These are phyloP conservation scores for Phortica okadai DNA, from an alignment of 2,888 invertebrate genomes.

Conservation along the genomic window DNA sequence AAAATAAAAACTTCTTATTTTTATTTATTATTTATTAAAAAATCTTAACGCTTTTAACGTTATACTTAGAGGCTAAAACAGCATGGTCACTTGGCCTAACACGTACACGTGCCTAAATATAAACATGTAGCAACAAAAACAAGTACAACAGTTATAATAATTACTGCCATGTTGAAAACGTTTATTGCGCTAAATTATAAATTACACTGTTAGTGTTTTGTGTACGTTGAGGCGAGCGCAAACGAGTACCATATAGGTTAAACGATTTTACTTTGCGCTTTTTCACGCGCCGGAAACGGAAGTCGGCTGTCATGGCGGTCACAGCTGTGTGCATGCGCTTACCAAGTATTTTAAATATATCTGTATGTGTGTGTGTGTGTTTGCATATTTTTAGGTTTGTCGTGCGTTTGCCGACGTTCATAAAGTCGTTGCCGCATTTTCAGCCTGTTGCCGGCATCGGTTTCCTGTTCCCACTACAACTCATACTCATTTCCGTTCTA, in stretches of 20 bases:
- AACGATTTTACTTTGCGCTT: slow-evolving; percentile 46
- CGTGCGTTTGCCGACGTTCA: not conserved
- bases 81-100: slow-evolving; percentile 58
- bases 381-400: slow-evolving; percentile 2
- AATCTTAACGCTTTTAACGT: slow-evolving; percentile 10
- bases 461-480: slow-evolving; percentile 10
- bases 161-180: slow-evolving; percentile 50
- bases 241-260: slow-evolving; percentile 43
- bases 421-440: slow-evolving; percentile 2
- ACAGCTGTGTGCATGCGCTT: slow-evolving; percentile 40
- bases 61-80: slow-evolving; percentile 34
- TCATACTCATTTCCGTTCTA: not conserved
- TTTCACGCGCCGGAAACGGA: slow-evolving; percentile 53
- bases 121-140: not conserved
- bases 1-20: no score
- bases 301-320: slow-evolving; percentile 58
- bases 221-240: not conserved
- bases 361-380: slow-evolving; percentile 24
- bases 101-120: not conserved
- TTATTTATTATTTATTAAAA: no score
- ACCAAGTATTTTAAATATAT: not conserved
- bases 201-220: slow-evolving; percentile 51
- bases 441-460: slow-evolving; percentile 58
- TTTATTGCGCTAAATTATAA: slow-evolving; percentile 68
- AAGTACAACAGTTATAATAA: slow-evolving; percentile 19